Evolutionary conservation across 2,888 invertebrate species (phyloP).

Genomic region (Oligia strigilis): DNA sequence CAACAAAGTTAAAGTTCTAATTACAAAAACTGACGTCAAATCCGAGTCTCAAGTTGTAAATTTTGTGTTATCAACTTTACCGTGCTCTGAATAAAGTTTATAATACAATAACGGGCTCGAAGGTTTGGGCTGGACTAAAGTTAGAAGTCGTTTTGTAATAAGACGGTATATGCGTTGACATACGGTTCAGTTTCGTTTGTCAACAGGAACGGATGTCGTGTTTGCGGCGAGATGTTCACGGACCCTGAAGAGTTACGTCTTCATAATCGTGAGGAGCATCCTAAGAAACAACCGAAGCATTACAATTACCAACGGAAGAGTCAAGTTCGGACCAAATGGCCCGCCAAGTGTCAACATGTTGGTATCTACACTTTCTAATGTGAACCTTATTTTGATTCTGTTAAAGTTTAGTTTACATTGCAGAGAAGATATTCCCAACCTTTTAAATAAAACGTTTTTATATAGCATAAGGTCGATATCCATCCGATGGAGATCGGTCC

Average conservation of each 20-base stretch:
- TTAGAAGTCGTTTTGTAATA: background rate
- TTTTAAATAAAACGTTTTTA: too few relatives aligned
- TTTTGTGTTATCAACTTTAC: background rate
- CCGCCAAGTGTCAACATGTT: conserved; percentile 81
- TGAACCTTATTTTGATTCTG: conserved; percentile 8
- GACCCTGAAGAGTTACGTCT: conserved; percentile 78
- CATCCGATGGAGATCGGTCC: background rate
- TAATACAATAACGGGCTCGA: background rate
- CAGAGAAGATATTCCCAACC: too few relatives aligned
- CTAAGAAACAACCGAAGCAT: conserved; percentile 80
- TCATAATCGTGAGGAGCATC: conserved; percentile 82
- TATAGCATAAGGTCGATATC: too few relatives aligned
- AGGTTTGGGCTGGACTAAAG: background rate
- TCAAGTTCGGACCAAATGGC: conserved; percentile 72
- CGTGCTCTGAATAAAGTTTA: background rate
- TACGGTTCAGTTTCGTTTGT: conserved; percentile 26
- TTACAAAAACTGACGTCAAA: background rate
- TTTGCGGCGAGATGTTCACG: conserved; percentile 82
- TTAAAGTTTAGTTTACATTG: background rate
- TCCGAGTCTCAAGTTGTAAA: background rate
- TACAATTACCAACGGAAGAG: conserved; percentile 78
- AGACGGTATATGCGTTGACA: conserved; percentile 64
- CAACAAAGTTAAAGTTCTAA: background rate
- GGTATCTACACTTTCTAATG: conserved; percentile 56
- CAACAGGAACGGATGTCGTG: conserved; percentile 81